Conservation (phyloP, 1,140 invertebrate species). For the Lordiphosa stackelbergi region DNA sequence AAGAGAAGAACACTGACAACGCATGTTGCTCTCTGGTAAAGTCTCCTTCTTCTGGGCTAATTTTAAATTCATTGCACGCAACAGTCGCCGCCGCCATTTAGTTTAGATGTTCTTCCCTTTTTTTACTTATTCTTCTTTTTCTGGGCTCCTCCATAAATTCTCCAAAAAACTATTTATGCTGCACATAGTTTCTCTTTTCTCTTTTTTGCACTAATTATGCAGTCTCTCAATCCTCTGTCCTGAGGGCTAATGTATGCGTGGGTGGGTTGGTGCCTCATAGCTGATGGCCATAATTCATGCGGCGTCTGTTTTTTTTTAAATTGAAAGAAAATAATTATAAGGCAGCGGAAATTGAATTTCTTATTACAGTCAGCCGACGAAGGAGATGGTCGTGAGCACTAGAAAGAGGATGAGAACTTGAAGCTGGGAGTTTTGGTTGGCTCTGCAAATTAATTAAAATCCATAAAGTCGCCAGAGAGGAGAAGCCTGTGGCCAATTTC, state of each 20-base stretch:
- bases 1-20: constrained; percentile 14
- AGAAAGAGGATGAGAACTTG: constrained; percentile 1
- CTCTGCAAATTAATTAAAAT: constrained; percentile 71
- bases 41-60: constrained; percentile 29
- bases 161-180: constrained; percentile 63
- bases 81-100: constrained; percentile 60
- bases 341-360: constrained; percentile 73
- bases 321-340: constrained; percentile 75
- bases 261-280: constrained; percentile 41
- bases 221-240: constrained; percentile 38
- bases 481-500: constrained; percentile 6
- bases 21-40: not conserved
- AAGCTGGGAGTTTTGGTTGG: constrained; percentile 13
- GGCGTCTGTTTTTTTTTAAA: constrained; percentile 62
- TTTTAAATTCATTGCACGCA: constrained; percentile 74
- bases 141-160: constrained; percentile 33
- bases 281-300: constrained; percentile 64
- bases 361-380: constrained; percentile 51
- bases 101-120: constrained; percentile 39
- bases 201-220: constrained; percentile 66
- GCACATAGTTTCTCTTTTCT: constrained; percentile 41
- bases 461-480: constrained; percentile 40
- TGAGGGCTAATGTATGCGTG: constrained; percentile 49
- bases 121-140: constrained; percentile 15
- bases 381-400: constrained; percentile 8